phyloP scores from a whole-genome alignment of 2,797 vertebrate genomes.

The Anguilla megastoma region DNA sequence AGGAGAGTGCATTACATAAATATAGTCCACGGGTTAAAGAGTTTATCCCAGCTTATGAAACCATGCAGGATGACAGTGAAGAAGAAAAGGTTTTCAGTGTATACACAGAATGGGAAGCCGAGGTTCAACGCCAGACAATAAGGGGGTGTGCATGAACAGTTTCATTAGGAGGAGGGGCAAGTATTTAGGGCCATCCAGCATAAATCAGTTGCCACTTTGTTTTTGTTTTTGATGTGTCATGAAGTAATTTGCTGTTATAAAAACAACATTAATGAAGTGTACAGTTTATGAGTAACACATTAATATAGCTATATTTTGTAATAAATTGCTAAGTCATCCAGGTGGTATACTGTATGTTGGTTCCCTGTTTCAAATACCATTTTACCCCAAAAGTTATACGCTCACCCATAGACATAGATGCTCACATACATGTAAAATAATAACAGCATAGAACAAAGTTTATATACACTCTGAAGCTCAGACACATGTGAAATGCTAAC shows the following conservation, averaged over 20 bases:
- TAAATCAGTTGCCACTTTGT: slow-evolving; percentile 12
- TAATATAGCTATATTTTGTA: slow-evolving; percentile 17
- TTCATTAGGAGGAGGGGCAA: background rate
- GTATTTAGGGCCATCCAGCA: slow-evolving; percentile 6
- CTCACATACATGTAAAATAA: background rate
- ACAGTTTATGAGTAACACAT: slow-evolving; percentile 36
- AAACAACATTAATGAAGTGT: slow-evolving; percentile 55
- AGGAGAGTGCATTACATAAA: background rate
- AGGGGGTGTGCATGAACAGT: no score
- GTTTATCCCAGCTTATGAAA: background rate
- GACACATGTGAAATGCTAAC: background rate
- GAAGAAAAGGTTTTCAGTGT: background rate
- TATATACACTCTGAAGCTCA: background rate
- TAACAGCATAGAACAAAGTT: background rate
- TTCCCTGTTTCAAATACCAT: background rate
- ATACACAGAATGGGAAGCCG: background rate
- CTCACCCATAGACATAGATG: background rate
- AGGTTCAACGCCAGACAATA: background rate
- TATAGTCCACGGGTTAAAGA: background rate
- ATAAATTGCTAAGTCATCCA: background rate
- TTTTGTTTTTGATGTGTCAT: slow-evolving; percentile 30
- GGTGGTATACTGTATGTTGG: background rate
- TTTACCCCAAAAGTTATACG: background rate
- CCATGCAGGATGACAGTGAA: background rate
- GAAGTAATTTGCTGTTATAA: slow-evolving; percentile 57